A percentile compares a stretch with the other conserved stretches of the same genome.
Evolutionary conservation across 2,113 vertebrate genomes (phyloP).

Genomic region (Paraplagusia blochii): DNA sequence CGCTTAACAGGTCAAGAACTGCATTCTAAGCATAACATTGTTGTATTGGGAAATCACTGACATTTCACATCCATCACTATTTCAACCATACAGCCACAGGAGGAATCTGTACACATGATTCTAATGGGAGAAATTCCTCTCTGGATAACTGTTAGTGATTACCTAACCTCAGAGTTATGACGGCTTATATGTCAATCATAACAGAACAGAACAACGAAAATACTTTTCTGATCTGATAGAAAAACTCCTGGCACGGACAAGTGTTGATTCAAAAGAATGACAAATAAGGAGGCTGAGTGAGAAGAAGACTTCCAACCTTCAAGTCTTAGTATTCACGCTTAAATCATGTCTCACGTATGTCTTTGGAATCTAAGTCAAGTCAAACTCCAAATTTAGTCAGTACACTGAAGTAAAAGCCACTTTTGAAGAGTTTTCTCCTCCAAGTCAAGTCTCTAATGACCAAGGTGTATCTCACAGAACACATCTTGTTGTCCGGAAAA

Average conservation of each 20-base stretch:
- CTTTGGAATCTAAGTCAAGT: too few relatives aligned
- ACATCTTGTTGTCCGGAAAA: too few relatives aligned
- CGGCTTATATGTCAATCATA: conserved; percentile 13
- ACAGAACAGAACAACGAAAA: conserved; percentile 2
- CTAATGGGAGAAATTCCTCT: not conserved
- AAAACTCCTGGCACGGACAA: too few relatives aligned
- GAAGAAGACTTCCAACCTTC: too few relatives aligned
- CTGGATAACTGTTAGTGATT: conserved; percentile 15
- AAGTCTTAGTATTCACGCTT: not conserved
- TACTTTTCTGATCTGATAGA: too few relatives aligned
- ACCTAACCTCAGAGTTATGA: conserved; percentile 7
- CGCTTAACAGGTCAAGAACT: conserved; percentile 18
- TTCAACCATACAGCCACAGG: not conserved
- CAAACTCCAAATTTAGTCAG: too few relatives aligned
- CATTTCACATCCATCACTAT: conserved; percentile 13
- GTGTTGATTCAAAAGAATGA: conserved; percentile 43
- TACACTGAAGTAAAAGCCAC: too few relatives aligned
- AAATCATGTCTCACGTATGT: too few relatives aligned
- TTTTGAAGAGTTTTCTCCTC: too few relatives aligned
- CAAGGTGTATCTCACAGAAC: too few relatives aligned
- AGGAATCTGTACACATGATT: conserved; percentile 2
- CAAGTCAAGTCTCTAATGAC: too few relatives aligned
- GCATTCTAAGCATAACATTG: conserved; percentile 29
- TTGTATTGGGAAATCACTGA: conserved; percentile 44
- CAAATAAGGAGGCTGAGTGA: conserved; percentile 63